Percentiles rank a stretch among this genome's conserved stretches.
These are phyloP conservation scores for Andinoacara biseriatus DNA, from an alignment of 2,113 vertebrate genomes.

Conservation along the genomic window DNA sequence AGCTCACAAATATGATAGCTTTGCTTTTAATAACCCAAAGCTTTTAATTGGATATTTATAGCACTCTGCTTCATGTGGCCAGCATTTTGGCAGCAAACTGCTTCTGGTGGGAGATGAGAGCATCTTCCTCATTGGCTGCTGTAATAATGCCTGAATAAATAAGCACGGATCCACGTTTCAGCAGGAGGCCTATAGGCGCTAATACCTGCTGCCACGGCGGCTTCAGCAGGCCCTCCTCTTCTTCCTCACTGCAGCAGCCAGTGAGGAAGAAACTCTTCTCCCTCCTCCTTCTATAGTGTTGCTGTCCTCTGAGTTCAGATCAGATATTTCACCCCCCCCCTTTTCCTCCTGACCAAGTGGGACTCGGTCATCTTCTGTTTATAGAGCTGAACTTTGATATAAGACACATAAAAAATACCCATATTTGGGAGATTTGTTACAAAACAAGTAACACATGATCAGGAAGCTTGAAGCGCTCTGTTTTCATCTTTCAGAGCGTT, in stretches of 20 bases:
- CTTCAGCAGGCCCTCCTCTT: constrained; percentile 33
- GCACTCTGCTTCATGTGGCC: constrained; percentile 28
- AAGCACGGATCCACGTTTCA: constrained; percentile 30
- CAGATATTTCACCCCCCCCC: not conserved
- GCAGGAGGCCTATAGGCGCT: constrained; percentile 26
- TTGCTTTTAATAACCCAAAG: constrained; percentile 38
- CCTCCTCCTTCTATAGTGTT: constrained; percentile 12
- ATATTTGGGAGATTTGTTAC: not conserved
- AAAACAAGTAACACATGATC: not conserved
- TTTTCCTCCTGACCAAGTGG: not conserved
- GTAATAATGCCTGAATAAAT: constrained; percentile 32
- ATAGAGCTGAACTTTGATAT: not conserved
- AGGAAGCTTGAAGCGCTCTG: not conserved
- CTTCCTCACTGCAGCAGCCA: not conserved
- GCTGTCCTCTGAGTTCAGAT: constrained; percentile 36
- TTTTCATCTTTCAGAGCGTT: not conserved
- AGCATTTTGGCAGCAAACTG: constrained; percentile 31
- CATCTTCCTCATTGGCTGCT: not conserved
- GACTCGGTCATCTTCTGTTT: constrained; percentile 1
- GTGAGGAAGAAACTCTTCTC: constrained; percentile 16
- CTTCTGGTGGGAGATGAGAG: constrained; percentile 28
- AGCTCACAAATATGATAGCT: constrained; percentile 54
- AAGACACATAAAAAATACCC: not conserved
- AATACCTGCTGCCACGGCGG: constrained; percentile 14
- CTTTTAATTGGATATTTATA: constrained; percentile 63